Conservation (phyloP, 2,888 invertebrate genomes). For the Portevinia maculata region DNA sequence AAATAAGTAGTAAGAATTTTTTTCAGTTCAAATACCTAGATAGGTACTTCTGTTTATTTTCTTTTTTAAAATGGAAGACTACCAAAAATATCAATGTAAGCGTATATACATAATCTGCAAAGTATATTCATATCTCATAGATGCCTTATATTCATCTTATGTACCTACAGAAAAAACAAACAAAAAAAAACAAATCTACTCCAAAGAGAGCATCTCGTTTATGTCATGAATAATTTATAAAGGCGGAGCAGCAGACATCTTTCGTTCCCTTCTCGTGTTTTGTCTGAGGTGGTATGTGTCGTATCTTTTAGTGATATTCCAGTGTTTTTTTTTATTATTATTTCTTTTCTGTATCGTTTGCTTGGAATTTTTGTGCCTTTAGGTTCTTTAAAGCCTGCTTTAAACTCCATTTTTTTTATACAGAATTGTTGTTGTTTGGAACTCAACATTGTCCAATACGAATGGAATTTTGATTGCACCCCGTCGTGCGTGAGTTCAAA, state of each 20-base stretch:
- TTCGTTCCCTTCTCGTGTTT: slow-evolving; percentile 69
- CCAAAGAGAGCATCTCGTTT: slow-evolving; percentile 64
- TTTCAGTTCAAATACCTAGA: slow-evolving; percentile 28
- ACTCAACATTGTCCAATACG: slow-evolving; percentile 59
- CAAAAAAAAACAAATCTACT: slow-evolving; percentile 35
- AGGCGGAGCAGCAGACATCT: slow-evolving; percentile 83
- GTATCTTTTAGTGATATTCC: slow-evolving; percentile 68
- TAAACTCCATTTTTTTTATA: slow-evolving; percentile 75
- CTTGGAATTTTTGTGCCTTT: slow-evolving; percentile 56
- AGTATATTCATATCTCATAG: slow-evolving; percentile 35
- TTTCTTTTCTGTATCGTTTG: slow-evolving; percentile 53
- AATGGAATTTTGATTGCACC: slow-evolving; percentile 73
- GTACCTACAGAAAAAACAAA: slow-evolving; percentile 21
- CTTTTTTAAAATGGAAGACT: slow-evolving; percentile 27
- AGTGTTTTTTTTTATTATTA: slow-evolving; percentile 31
- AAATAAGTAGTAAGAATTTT: slow-evolving; percentile 21
- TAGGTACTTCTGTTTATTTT: slow-evolving; percentile 28
- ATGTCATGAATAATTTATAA: slow-evolving; percentile 83
- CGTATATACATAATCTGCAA: slow-evolving; percentile 47
- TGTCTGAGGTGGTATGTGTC: slow-evolving; percentile 54
- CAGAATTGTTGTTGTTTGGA: slow-evolving; percentile 57
- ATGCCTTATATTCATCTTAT: slow-evolving; percentile 17
- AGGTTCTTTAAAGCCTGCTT: slow-evolving; percentile 58
- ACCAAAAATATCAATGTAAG: slow-evolving; percentile 34
- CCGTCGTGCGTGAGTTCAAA: slow-evolving; percentile 62